Evolutionary conservation across 1,140 invertebrate genomes (phyloP).

Genomic region (Harpegnathos saltator): DNA sequence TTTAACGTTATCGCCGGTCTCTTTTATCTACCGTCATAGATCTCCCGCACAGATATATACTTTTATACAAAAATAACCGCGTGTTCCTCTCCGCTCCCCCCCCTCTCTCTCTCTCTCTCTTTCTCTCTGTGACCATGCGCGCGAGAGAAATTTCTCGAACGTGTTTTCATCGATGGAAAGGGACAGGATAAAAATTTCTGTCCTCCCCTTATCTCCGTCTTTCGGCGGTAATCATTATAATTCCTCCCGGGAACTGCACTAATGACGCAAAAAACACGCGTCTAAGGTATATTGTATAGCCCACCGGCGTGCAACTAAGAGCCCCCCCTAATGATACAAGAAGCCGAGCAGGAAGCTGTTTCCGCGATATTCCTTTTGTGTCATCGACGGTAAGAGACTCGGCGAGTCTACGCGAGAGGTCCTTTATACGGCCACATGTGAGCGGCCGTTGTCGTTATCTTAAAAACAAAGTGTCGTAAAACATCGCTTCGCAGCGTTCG

Average conservation of each 20-base stretch:
- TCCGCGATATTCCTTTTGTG: conserved; percentile 50
- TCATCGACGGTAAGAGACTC: conserved; percentile 27
- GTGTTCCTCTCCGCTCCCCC: too few relatives aligned
- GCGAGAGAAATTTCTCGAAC: not conserved
- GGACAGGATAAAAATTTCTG: conserved; percentile 20
- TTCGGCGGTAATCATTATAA: conserved; percentile 29
- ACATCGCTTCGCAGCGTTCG: conserved; percentile 11
- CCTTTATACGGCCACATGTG: conserved; percentile 41
- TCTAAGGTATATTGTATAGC: conserved; percentile 26
- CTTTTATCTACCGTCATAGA: conserved; percentile 1
- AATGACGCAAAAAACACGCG: conserved; percentile 42
- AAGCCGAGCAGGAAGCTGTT: conserved; percentile 37
- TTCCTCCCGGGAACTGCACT: conserved; percentile 4
- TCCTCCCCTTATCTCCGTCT: not conserved
- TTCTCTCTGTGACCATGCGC: too few relatives aligned
- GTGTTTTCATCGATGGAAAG: not conserved
- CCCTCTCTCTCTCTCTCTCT: too few relatives aligned
- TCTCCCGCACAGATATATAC: too few relatives aligned
- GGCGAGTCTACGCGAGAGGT: not conserved
- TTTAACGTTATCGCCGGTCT: conserved; percentile 19
- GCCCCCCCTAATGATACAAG: conserved; percentile 49
- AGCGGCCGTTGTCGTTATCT: conserved; percentile 42
- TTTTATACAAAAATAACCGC: too few relatives aligned
- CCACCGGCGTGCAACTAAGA: conserved; percentile 10
- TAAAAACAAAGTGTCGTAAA: conserved; percentile 26